phyloP scores from a whole-genome alignment of 2,888 invertebrate species.

The Cephus runcator region DNA sequence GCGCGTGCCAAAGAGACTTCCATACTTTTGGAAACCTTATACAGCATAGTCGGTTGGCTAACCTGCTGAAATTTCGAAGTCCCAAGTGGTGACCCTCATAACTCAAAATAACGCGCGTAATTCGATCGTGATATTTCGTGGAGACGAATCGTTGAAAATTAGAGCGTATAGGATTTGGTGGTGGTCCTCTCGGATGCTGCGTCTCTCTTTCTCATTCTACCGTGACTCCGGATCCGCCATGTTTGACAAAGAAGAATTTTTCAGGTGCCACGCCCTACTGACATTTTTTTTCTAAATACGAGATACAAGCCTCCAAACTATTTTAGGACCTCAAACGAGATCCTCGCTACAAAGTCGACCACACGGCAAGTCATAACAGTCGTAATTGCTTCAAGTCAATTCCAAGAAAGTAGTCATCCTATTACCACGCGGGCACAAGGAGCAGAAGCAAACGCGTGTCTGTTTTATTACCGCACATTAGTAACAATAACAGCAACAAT shows the following conservation, averaged over 20 bases:
- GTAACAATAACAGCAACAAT: not conserved
- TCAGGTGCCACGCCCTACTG: slow-evolving; percentile 6
- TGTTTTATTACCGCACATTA: not conserved
- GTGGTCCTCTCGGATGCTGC: not conserved
- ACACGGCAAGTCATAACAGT: not conserved
- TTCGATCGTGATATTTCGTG: slow-evolving; percentile 17
- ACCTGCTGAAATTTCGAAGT: not conserved
- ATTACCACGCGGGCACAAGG: not conserved
- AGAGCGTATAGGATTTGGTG: not conserved
- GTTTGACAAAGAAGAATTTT: not conserved
- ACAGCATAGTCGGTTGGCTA: not conserved
- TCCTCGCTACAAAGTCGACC: not conserved
- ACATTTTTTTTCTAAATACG: slow-evolving; percentile 5
- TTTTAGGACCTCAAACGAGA: not conserved
- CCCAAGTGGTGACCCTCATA: slow-evolving; percentile 8
- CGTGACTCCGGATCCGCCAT: not conserved
- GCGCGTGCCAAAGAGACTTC: not conserved
- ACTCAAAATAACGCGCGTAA: slow-evolving; percentile 22
- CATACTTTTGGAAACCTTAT: not conserved
- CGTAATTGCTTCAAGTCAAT: not conserved
- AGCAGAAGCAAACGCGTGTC: not conserved
- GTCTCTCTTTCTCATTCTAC: not conserved
- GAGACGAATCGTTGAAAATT: not conserved
- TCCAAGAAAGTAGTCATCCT: not conserved
- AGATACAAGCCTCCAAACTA: not conserved